Conservation (phyloP, 2,113 vertebrate genomes). For the Propithecus coquereli region DNA sequence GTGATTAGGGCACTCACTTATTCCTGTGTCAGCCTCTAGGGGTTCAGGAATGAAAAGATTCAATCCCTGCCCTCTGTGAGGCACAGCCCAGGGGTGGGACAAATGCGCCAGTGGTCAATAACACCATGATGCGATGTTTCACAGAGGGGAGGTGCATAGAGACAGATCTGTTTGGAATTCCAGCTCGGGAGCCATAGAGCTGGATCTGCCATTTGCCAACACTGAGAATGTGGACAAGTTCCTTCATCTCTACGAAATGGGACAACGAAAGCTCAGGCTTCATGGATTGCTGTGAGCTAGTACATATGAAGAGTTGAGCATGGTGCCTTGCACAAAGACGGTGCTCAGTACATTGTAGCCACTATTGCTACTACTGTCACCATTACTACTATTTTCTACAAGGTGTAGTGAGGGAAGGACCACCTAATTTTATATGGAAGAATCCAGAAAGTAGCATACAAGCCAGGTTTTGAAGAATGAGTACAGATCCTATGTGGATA, state of each 20-base stretch:
- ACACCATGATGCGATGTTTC: background rate
- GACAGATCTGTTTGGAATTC: background rate
- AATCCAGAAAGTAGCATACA: background rate
- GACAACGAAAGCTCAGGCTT: background rate
- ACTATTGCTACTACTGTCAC: background rate
- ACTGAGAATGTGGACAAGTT: background rate
- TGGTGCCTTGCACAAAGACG: background rate
- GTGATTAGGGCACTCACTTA: background rate
- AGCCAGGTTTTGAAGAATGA: background rate
- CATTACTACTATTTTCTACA: background rate
- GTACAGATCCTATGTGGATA: background rate
- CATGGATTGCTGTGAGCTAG: background rate
- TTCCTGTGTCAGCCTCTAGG: background rate
- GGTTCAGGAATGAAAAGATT: background rate
- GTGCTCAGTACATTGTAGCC: too few species aligned
- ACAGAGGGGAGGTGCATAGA: background rate
- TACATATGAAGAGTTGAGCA: too few species aligned
- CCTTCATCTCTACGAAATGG: background rate
- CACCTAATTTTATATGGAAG: background rate
- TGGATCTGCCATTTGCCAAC: background rate
- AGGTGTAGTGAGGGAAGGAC: background rate
- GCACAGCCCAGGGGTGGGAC: background rate
- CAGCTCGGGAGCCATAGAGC: background rate
- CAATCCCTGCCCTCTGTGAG: too few species aligned
- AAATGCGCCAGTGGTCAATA: background rate